A percentile compares a stretch with the other conserved stretches of the same genome.
phyloP scores from a whole-genome alignment of 1,140 invertebrate species.

The Monomorium pharaonis region DNA sequence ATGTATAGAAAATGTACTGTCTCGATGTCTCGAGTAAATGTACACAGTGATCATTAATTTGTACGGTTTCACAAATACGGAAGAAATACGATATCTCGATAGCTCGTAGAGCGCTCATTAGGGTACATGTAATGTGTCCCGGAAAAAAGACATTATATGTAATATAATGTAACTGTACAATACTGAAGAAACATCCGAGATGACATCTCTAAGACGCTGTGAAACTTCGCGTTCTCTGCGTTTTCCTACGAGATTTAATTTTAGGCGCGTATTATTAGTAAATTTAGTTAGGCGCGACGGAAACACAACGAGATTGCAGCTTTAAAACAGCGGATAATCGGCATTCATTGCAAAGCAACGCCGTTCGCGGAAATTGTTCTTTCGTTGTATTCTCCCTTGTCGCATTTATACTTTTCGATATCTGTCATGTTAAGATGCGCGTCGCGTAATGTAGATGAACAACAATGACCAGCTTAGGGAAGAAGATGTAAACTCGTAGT shows the following conservation, averaged over 20 bases:
- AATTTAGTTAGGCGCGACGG: not conserved
- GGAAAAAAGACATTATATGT: not conserved
- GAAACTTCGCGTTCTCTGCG: constrained; percentile 1
- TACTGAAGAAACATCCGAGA: not conserved
- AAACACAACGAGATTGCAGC: not conserved
- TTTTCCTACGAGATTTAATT: constrained; percentile 11
- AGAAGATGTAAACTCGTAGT: not conserved
- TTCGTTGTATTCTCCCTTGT: not conserved
- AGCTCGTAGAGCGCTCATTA: constrained; percentile 27
- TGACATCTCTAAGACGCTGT: constrained; percentile 9
- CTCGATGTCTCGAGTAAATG: not conserved
- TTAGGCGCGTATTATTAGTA: not conserved
- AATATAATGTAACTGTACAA: constrained; percentile 40
- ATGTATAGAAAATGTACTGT: constrained; percentile 28
- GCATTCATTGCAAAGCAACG: not conserved
- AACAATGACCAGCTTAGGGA: constrained; percentile 28
- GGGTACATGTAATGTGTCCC: constrained; percentile 38
- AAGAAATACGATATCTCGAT: not conserved
- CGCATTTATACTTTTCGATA: not conserved
- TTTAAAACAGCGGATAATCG: not conserved
- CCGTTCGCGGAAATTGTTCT: not conserved
- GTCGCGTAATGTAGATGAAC: not conserved
- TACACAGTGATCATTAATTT: constrained; percentile 21
- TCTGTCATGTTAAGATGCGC: not conserved
- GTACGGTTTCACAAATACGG: constrained; percentile 16